Conservation (phyloP, 2,797 vertebrate species). For the Cyprinodon diabolis region DNA sequence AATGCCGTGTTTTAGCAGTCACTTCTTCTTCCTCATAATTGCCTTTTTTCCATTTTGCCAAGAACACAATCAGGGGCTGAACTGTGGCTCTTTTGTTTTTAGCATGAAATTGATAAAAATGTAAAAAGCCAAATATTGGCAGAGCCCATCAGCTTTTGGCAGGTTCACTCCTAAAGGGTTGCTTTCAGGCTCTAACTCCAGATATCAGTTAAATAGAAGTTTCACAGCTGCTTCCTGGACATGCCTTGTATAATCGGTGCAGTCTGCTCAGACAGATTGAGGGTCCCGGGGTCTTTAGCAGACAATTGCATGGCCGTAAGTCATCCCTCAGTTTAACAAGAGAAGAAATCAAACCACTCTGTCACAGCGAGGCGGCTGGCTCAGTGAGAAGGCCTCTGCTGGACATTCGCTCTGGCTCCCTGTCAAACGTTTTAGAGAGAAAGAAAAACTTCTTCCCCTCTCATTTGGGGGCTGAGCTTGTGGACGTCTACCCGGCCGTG, state of each 20-base stretch:
- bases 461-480: slow-evolving; percentile 38
- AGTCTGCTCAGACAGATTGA: slow-evolving; percentile 35
- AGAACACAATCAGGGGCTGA: slow-evolving; percentile 45
- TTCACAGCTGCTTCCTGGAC: slow-evolving; percentile 21
- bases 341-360: slow-evolving; percentile 63
- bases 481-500: slow-evolving; percentile 35
- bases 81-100: slow-evolving; percentile 36
- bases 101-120: slow-evolving; percentile 46
- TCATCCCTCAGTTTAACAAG: slow-evolving; percentile 64
- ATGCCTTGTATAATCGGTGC: slow-evolving; percentile 7
- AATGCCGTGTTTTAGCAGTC: slow-evolving; percentile 48
- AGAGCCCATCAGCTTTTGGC: slow-evolving; percentile 29
- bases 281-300: slow-evolving; percentile 51
- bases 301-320: slow-evolving; percentile 48
- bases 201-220: slow-evolving; percentile 13
- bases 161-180: slow-evolving; percentile 28
- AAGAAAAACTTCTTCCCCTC: slow-evolving; percentile 56
- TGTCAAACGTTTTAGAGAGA: slow-evolving; percentile 52
- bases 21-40: slow-evolving; percentile 61
- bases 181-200: slow-evolving; percentile 21
- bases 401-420: slow-evolving; percentile 35
- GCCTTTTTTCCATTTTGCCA: slow-evolving; percentile 54
- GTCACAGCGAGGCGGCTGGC: slow-evolving; percentile 48
- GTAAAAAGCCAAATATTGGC: slow-evolving; percentile 45
- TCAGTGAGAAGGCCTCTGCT: slow-evolving; percentile 45